These are phyloP conservation scores for Agapornis canus DNA, from an alignment of 2,797 vertebrate species.

Conservation along the genomic window DNA sequence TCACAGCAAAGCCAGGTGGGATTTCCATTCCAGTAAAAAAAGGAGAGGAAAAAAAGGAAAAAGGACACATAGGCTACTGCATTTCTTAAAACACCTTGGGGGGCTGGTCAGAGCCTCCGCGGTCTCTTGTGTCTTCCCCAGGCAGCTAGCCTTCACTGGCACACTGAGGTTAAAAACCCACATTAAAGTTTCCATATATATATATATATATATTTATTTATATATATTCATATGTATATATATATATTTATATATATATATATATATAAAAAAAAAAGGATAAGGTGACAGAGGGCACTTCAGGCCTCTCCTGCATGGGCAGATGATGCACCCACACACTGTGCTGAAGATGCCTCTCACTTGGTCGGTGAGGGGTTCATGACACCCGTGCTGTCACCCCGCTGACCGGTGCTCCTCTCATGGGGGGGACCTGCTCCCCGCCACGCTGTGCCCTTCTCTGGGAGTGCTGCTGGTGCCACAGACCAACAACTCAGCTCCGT, in stretches of 20 bases:
- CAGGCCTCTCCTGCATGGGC: background rate
- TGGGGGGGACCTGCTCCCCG: background rate
- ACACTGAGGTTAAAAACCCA: constrained; percentile 59
- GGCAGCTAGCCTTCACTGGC: constrained; percentile 27
- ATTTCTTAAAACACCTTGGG: constrained; percentile 29
- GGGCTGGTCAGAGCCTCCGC: constrained; percentile 41
- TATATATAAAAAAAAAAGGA: constrained; percentile 1
- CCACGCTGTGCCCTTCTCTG: background rate
- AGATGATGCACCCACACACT: background rate
- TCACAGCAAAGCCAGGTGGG: constrained; percentile 61
- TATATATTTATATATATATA: constrained; percentile 50
- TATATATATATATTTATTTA: constrained; percentile 53
- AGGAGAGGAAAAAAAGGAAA: rapidly evolving
- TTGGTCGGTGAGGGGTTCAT: rapidly evolving
- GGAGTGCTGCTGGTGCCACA: constrained; percentile 29
- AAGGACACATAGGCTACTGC: constrained; percentile 1
- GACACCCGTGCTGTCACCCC: background rate
- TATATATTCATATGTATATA: constrained; percentile 49
- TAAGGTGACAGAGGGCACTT: constrained; percentile 36
- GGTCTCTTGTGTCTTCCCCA: background rate
- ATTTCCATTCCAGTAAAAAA: background rate
- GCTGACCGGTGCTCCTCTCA: background rate
- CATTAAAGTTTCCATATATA: constrained; percentile 50
- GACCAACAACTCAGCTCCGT: background rate
- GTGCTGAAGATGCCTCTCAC: background rate